Percentiles rank a stretch among this genome's conserved stretches.
Evolutionary conservation across 2,888 invertebrate genomes (phyloP).

Genomic region (Tetragonisca angustula): DNA sequence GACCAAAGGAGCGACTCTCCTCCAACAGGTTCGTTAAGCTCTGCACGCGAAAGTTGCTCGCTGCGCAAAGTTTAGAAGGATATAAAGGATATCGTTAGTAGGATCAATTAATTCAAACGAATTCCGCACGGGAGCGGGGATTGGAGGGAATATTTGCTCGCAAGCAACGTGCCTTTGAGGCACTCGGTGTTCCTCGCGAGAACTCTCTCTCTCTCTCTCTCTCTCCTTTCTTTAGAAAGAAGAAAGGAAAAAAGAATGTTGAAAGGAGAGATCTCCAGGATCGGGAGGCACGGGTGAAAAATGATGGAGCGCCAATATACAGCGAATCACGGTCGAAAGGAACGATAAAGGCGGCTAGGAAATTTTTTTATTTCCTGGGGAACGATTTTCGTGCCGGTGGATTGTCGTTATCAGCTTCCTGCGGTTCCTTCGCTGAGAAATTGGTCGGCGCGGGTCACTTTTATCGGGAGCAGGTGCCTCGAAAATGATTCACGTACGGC

Average conservation of each 20-base stretch:
- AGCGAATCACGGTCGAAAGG: constrained; percentile 2
- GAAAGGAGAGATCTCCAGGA: background rate
- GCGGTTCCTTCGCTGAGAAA: constrained; percentile 2
- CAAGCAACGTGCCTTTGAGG: constrained; percentile 22
- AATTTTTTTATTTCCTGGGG: constrained; percentile 16
- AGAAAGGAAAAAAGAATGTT: background rate
- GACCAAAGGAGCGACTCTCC: background rate
- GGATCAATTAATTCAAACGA: constrained; percentile 37
- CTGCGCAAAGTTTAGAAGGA: background rate
- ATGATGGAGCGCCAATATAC: constrained; percentile 5
- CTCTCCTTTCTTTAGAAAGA: no score
- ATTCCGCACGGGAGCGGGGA: background rate
- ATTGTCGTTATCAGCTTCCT: background rate
- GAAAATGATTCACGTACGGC: background rate
- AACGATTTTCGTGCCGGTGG: background rate
- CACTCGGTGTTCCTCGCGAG: background rate
- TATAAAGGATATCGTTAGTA: background rate
- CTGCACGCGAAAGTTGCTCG: background rate
- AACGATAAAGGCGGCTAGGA: constrained; percentile 9
- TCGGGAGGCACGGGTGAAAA: constrained; percentile 4
- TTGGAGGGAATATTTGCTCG: constrained; percentile 36
- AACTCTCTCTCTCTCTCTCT: no score
- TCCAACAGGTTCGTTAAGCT: background rate
- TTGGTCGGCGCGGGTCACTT: background rate
- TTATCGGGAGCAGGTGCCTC: background rate